Percentiles rank a stretch among this genome's conserved stretches.
phyloP scores from a whole-genome alignment of 2,888 invertebrate species.

The Macrophya alboannulata region DNA sequence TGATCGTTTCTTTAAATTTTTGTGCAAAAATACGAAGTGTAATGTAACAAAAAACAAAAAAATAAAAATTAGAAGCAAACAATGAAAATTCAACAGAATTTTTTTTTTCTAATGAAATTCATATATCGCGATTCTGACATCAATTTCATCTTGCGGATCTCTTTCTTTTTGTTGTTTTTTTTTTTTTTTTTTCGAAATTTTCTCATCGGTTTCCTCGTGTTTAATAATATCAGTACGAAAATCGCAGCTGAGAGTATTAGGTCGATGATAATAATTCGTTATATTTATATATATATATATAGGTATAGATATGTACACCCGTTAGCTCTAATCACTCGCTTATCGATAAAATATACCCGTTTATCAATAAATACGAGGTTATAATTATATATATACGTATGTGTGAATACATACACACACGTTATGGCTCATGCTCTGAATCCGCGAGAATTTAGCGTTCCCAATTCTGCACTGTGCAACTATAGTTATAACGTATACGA shows the following conservation, averaged over 20 bases:
- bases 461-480: background rate
- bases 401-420: background rate
- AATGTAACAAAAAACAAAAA: background rate
- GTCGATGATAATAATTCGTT: background rate
- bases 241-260: background rate
- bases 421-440: background rate
- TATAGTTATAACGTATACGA: background rate
- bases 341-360: background rate
- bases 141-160: background rate
- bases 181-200: background rate
- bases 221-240: background rate
- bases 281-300: background rate
- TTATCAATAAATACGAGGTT: slow-evolving; percentile 29
- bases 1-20: background rate
- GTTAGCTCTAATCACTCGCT: background rate
- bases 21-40: background rate
- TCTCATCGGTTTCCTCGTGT: background rate
- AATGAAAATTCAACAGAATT: too few relatives aligned
- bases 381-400: background rate
- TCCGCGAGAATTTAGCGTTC: slow-evolving; percentile 3
- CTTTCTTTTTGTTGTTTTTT: background rate
- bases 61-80: background rate
- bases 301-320: too few relatives aligned
- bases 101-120: too few relatives aligned
- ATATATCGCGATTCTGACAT: background rate